Conservation (phyloP, 2,113 vertebrate species). For the Uropsilus gracilis region DNA sequence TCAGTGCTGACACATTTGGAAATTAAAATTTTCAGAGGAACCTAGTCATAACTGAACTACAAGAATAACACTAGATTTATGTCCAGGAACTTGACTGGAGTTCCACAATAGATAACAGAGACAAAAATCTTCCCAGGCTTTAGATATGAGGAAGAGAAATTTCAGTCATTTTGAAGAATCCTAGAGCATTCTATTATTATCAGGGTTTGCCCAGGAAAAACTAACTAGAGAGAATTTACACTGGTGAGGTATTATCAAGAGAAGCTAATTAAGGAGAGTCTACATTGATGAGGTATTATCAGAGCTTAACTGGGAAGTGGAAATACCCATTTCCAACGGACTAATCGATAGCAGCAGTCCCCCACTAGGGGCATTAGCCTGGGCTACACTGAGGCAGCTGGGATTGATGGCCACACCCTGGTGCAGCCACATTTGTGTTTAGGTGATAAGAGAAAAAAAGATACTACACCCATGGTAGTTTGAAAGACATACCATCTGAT, state of each 20-base stretch:
- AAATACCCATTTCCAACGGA: not conserved
- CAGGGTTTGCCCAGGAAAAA: not conserved
- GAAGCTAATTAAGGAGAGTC: not conserved
- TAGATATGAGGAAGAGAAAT: not conserved
- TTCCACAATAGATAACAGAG: not conserved
- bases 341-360: no score
- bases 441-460: no score
- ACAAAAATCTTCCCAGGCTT: not conserved
- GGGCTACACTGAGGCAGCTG: no score
- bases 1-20: not conserved
- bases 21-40: not conserved
- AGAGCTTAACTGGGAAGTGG: not conserved
- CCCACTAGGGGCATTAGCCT: no score
- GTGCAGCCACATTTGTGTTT: no score
- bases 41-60: not conserved
- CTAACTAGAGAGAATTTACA: not conserved
- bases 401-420: no score
- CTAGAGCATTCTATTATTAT: not conserved
- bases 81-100: not conserved
- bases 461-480: no score
- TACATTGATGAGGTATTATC: not conserved
- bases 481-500: no score
- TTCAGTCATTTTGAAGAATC: not conserved
- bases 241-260: not conserved
- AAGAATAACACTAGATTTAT: not conserved